Evolutionary conservation across 1,140 invertebrate species (phyloP).

Genomic region (Pseudomyrmex concolor): DNA sequence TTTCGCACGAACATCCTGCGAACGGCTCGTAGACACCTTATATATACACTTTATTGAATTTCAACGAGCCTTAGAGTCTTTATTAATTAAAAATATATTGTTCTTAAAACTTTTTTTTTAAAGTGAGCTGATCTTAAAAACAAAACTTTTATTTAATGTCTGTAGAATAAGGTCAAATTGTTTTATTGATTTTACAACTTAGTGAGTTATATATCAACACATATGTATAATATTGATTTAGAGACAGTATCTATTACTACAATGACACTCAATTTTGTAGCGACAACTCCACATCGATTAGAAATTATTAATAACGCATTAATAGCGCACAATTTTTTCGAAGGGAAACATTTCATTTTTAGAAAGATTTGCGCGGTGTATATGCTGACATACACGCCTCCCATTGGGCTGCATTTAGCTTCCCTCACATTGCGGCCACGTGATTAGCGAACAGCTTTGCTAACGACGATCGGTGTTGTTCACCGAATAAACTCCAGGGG

Average conservation of each 20-base stretch:
- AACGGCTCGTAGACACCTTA: too few species aligned
- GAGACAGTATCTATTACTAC: not conserved
- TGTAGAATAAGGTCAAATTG: too few species aligned
- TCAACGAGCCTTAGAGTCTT: too few species aligned
- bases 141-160: not conserved
- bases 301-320: slow-evolving; percentile 33
- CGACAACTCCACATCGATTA: not conserved
- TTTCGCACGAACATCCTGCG: too few species aligned
- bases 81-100: too few species aligned
- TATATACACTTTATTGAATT: too few species aligned
- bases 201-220: not conserved
- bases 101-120: too few species aligned
- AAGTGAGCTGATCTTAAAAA: not conserved
- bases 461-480: slow-evolving; percentile 57
- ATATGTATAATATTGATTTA: not conserved
- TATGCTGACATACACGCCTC: not conserved
- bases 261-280: not conserved
- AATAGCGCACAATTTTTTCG: not conserved
- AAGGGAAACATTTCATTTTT: slow-evolving; percentile 12
- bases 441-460: slow-evolving; percentile 41
- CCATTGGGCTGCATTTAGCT: not conserved
- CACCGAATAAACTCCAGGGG: slow-evolving; percentile 46
- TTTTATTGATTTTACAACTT: not conserved
- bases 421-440: not conserved
- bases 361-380: not conserved